Conservation (phyloP, 2,113 vertebrate genomes). For the Sphaerodactylus townsendi region DNA sequence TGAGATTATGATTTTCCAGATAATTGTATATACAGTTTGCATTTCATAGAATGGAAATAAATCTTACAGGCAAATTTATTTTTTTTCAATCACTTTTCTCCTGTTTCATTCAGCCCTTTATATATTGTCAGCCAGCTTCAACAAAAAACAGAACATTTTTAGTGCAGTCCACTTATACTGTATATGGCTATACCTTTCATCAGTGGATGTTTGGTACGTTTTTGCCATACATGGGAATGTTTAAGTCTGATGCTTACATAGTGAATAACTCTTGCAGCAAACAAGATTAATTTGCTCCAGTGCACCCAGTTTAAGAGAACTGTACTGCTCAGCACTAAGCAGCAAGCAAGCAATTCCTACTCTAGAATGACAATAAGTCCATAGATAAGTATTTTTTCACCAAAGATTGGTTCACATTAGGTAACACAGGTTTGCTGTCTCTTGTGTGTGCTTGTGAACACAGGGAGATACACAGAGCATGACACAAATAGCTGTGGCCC, state of each 20-base stretch:
- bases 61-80: background rate
- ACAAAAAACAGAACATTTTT: background rate
- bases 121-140: background rate
- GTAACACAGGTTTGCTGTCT: background rate
- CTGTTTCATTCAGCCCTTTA: conserved; percentile 29
- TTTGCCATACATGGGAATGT: background rate
- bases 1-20: background rate
- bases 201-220: background rate
- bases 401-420: background rate
- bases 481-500: background rate
- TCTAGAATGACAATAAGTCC: background rate
- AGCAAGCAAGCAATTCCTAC: background rate
- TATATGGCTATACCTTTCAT: background rate
- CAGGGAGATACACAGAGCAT: background rate
- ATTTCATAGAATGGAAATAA: background rate
- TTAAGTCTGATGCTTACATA: background rate
- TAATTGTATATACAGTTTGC: conserved; percentile 18
- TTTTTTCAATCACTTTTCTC: conserved; percentile 5
- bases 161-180: background rate
- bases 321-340: background rate
- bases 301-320: background rate
- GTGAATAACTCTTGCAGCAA: background rate
- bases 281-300: background rate
- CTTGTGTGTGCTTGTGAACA: no score
- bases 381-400: background rate